Base-by-base conservation (phyloP, 2,797 vertebrate genomes). In the Eulemur mongoz region DNA sequence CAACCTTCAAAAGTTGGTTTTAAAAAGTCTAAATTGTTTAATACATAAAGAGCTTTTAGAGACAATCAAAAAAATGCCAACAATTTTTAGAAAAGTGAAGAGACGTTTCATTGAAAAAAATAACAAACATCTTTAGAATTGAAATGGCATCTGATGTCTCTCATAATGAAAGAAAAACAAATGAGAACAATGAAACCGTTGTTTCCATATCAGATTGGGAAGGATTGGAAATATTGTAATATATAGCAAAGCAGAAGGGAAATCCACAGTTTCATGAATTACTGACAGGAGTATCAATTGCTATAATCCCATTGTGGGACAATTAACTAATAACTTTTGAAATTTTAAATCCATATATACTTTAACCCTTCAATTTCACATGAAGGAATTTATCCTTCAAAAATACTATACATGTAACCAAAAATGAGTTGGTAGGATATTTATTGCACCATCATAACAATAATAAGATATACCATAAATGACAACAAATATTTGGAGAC, bases 311-410 rank as follows among this genome's bases (percentile, higher is more conserved):
- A 92, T 50, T 15, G 3, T 67, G 87, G 67, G 61, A 1, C 43
- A 87, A 54, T 59, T 75, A 67, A 38, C 3, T 88, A 92, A 94
- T 81, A 80, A 57, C 11, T 52, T 93, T 0, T 69, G 1, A 83
- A 93, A 94, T 76, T 95, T 95, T 69, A 89, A 97, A 88, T 84
- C 54, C 7, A 67, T 25, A 17, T 59, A 48, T 40, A 79, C 18
- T 81, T 81, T 79, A 32, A 67, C 4, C 11, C 30, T 81, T 84
- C 27, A 67, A 35, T 92, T 85, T 89, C 81, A 81, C 45, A 69
- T 79, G 65, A 50, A 67, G 20, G 25, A 61, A 90, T 61, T 92
- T 70, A 54, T 32, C 50, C 89, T 94, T 90, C 45, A 80, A 92
- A 95, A 83, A 80, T 32, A n/a, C 40, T 38, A n/a, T 50, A 48